Evolutionary conservation across 2,797 vertebrate genomes (phyloP), one percentile per base, ranked within the genome.

Genomic region (Sebastes hopkinsi): DNA sequence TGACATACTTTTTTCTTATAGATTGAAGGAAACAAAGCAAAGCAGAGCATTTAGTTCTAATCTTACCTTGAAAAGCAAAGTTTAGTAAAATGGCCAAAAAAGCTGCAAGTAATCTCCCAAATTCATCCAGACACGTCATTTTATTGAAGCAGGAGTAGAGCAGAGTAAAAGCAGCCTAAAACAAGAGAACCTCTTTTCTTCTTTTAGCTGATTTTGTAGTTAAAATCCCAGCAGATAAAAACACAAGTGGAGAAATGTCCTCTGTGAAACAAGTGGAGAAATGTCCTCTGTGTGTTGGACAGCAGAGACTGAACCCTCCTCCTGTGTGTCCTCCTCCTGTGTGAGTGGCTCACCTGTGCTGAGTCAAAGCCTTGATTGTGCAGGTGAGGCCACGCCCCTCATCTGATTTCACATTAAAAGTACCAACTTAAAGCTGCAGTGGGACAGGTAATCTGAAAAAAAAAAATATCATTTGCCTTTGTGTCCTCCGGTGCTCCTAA

Each of bases 51-150:
- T 27, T 2, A 10, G 4, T n/a, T 59, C n/a, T 5, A 20, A 25
- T 22, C 90, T 92, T 87, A 94, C 94, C 93, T 89, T 77, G 82
- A 85, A 87, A 80, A 38, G 30, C 16, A 12, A 81, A 75, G 16
- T 7, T 9, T 0, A 79, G 54, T 22, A 85, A 75, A 85, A 90
- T 0, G 2, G 56, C 13, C 23, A 89, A 2, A 54, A 89, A 59
- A 36, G 68, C 7, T 13, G 29, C 3, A 7, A 4, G 20, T 3
- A 72, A 27, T 64, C 55, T 75, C 11, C 30, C 3, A n/a, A 27
- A 54, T 59, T 32, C 60, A 29, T 20, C 34, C 20, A 29, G 20
- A 3, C 5, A 11, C 2, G 2, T 62, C 89, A 92, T 91, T n/a
- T 79, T 36, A 4, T 5, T 6, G 2, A 65, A 16, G 25, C 9